Base-by-base conservation (phyloP, 2,797 vertebrate species). In the Ispidina picta region DNA sequence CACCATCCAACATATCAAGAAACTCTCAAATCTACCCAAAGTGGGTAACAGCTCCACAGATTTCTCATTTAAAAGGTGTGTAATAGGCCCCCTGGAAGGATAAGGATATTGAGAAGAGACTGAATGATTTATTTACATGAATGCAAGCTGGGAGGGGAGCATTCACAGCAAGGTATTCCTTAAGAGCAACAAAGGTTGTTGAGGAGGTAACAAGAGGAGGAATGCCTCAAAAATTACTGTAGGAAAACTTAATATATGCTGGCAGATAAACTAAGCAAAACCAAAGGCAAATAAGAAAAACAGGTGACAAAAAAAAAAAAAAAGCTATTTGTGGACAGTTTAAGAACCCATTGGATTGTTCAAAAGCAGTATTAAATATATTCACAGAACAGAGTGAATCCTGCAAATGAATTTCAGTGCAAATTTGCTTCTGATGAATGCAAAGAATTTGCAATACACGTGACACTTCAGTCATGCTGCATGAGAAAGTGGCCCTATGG, bases 391-490 rank as follows among this genome's bases (percentile, higher is more conserved):
- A 4, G 33, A 77, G 16, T 0, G 2, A 68, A 58, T 23, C 31
- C 55, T 68, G 31, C 21, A 65, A 35, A 10, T 4, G 22, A 7
- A 62, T 75, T 85, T 62, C 33, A 8, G 58, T 31, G 37, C 14
- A 25, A 54, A 69, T 55, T 70, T 49, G 1, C 29, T 46, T 25
- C 31, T 16, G 33, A 31, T 10, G 29, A 51, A 58, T 5, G 35
- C 7, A 26, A 70, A 41, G 21, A 59, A 46, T 75, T 72, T 56
- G 63, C 31, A 55, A 22, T 6, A 43, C 2, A 3, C 43, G 21
- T 4, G 16, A 5, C 5, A 2, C 4, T 37, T 23, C 49, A 5
- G 48, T 8, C 0, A 0, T 25, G 13, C 22, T 39, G 13, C 5
- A 7, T 31, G 64, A 51, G 28, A 86, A 65, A 12, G 22, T 1